Evolutionary conservation across 2,797 vertebrate species (phyloP), one percentile per base, ranked within the genome.

Genomic region (Neosalanx taihuensis): DNA sequence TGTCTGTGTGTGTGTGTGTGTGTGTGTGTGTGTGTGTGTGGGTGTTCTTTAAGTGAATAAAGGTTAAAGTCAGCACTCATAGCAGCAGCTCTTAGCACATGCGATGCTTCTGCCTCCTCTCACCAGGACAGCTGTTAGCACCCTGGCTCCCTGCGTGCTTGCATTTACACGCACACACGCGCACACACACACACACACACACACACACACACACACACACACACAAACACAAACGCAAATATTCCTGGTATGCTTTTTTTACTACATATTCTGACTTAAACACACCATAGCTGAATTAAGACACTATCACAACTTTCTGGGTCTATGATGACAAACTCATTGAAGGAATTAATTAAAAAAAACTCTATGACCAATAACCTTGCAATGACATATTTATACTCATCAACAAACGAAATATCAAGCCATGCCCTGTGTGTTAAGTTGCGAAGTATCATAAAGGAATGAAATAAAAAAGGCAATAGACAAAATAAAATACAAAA

Each of bases 81-180:
- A 86, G 88, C 80, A 76, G 74, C 69, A 72, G 88, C 89, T 90
- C 87, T 91, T 92, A 87, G 87, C 86, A 90, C 90, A 83, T 91
- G 67, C 30, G 10, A 56, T 23, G 64, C 72, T 71, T 74, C 33
- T 46, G 70, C 70, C 68, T 78, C 68, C 59, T 76, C 72, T 80
- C 71, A n/a, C 64, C 60, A 70, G 63, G 64, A 53, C 53, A 0
- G 58, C 63, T 87, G 87, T 90, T 89, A 87, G 84, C 85, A 79
- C 85, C 69, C 81, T 51, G 64, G 64, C 64, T 77, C 79, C 79
- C 72, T 76, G 71, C 71, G 78, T 72, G 70, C 71, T 66, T 69
- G 70, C 31, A 53, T 70, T 60, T 72, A 59, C 20, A 30, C 37
- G 37, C 67, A 59, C 41, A 15, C 67, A 30, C 37, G 51, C 20